phyloP scores from a whole-genome alignment of 2,797 vertebrate species.

The Typhlichthys eigenmanni region DNA sequence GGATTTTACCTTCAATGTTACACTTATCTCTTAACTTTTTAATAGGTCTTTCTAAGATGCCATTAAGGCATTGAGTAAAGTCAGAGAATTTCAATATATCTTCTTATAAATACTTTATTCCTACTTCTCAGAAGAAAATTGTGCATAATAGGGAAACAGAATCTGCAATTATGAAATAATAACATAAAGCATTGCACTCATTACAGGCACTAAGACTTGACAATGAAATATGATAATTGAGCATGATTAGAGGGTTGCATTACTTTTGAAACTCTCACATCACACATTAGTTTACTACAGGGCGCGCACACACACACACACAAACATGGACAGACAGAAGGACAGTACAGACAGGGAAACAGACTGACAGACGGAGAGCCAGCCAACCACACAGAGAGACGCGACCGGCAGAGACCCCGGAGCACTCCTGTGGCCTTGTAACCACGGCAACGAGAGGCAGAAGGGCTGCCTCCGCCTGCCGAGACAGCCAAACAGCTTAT shows the following conservation, averaged over 20 bases:
- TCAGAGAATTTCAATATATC: conserved; percentile 1
- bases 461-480: conserved; percentile 36
- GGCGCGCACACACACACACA: not conserved
- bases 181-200: conserved; percentile 28
- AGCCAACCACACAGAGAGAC: conserved; percentile 12
- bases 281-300: conserved; percentile 9
- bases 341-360: conserved; percentile 9
- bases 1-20: not conserved
- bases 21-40: not conserved
- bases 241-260: conserved; percentile 23
- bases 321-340: not conserved
- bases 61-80: conserved; percentile 2
- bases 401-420: conserved; percentile 31
- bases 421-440: conserved; percentile 55
- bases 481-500: conserved; percentile 30
- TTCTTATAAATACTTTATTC: conserved; percentile 11
- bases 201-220: conserved; percentile 22
- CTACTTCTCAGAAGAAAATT: not conserved
- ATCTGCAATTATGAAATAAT: conserved; percentile 20
- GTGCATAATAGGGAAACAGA: conserved; percentile 8
- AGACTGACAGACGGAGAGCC: not conserved
- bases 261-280: conserved; percentile 24
- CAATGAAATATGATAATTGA: conserved; percentile 27
- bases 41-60: not conserved
- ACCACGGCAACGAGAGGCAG: conserved; percentile 59